Evolutionary conservation across 2,113 vertebrate species (phyloP), one percentile per base, ranked within the genome.

Genomic region (Gobius niger): DNA sequence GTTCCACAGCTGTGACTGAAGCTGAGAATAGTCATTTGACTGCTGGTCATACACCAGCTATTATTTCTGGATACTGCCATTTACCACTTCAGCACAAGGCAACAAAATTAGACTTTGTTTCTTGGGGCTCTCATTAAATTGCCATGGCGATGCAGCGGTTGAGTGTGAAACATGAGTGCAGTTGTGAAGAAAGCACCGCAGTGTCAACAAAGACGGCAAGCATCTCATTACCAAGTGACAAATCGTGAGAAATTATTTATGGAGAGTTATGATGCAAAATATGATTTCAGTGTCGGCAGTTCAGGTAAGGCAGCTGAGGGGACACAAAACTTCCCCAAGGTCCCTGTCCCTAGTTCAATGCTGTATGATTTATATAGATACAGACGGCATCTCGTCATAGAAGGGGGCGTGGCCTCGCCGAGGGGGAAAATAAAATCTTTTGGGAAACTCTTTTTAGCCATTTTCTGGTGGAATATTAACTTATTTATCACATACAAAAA

Each of bases 101-200:
- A 81, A 73, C 73, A 47, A 80, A 83, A 87, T 87, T 73, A 73
- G 61, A 78, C 42, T 82, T 79, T 80, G 70, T 80, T 73, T 69
- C 83, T 82, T 0, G 52, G 50, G 85, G 83, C 76, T 68, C n/a
- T 87, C 71, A 81, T 83, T 87, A 85, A 77, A 82, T 75, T 73
- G 68, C 54, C 76, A 85, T 75, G 78, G 77, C 71, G 63, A 80
- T 46, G 73, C 71, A 77, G 65, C 41, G 24, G 52, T 79, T 74
- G 16, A 54, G 52, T 54, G 52, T 19, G 50, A 77, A 56, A 44
- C 13, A 11, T 74, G 47, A 76, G 72, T 14, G 52, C 47, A 74
- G 12, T 63, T 63, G 42, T 51, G 16, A 72, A 70, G 56, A 59
- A 68, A n/a, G 9, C 44, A 70, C 63, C 66, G 50, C 19, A 42